Evolutionary conservation across 1,140 invertebrate species (phyloP).

Genomic region (Phymorhynchus buccinoides): DNA sequence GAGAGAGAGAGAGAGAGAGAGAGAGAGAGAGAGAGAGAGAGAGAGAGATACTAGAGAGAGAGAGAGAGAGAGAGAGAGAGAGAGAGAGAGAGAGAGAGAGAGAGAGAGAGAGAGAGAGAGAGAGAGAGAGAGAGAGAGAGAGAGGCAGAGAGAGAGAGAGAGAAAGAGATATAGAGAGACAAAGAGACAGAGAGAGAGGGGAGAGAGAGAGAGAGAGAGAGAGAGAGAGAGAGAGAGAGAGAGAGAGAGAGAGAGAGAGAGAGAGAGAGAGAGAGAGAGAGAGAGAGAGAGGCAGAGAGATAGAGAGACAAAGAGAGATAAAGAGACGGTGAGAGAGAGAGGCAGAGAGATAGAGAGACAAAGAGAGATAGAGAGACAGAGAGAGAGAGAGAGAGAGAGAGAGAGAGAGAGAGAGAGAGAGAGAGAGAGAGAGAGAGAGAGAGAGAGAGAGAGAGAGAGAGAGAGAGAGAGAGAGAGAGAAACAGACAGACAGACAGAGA

Average conservation of each 20-base stretch:
- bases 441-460: no score
- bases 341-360: no score
- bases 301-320: conserved; percentile 21
- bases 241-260: conserved; percentile 4
- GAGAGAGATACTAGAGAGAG: no score
- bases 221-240: conserved; percentile 21
- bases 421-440: conserved; percentile 6
- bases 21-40: conserved; percentile 29
- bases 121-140: no score
- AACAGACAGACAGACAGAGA: no score
- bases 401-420: conserved; percentile 33
- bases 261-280: conserved; percentile 28
- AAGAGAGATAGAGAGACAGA: no score
- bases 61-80: conserved; percentile 27
- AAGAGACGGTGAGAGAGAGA: conserved; percentile 11
- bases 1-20: no score
- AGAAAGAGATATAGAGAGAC: not conserved
- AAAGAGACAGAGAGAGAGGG: no score
- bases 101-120: no score
- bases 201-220: not conserved
- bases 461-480: no score
- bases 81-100: no score
- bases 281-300: conserved; percentile 35
- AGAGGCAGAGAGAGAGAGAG: not conserved
- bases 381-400: conserved; percentile 38